A percentile compares a stretch with the other conserved stretches of the same genome.
These are phyloP conservation scores for Macrostomum cliftonense DNA, from an alignment of 2,888 invertebrate genomes.

Conservation along the genomic window DNA sequence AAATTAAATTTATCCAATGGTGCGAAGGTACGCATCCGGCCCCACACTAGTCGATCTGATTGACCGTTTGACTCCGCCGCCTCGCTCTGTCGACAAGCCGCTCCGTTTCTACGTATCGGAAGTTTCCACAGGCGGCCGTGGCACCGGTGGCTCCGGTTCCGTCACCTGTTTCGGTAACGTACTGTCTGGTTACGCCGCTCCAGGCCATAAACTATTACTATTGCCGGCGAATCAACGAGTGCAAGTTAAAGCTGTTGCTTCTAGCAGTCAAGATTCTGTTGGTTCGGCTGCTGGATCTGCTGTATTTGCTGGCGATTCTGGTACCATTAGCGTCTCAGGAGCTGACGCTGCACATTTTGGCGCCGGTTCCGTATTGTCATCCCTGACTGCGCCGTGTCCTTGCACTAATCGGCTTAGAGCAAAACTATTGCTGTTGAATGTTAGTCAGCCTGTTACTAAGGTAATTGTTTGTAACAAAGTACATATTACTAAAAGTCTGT, in stretches of 20 bases:
- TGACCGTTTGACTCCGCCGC: slow-evolving; percentile 65
- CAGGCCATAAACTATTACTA: slow-evolving; percentile 66
- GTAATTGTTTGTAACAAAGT: too few species aligned
- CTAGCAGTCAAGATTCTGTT: slow-evolving; percentile 21
- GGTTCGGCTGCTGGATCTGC: slow-evolving; percentile 49
- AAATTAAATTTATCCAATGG: too few species aligned
- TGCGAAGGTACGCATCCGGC: not conserved
- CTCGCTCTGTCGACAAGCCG: slow-evolving; percentile 65
- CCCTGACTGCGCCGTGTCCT: too few species aligned
- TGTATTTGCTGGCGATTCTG: slow-evolving; percentile 84
- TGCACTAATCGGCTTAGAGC: too few species aligned
- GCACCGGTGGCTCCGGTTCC: slow-evolving; percentile 67
- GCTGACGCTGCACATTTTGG: slow-evolving; percentile 36
- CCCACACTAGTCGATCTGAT: slow-evolving; percentile 5
- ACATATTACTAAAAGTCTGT: too few species aligned
- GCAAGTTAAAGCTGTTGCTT: slow-evolving; percentile 50
- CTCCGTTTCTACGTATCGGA: slow-evolving; percentile 71
- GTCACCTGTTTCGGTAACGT: slow-evolving; percentile 48
- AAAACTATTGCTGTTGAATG: too few species aligned
- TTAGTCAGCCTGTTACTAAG: too few species aligned
- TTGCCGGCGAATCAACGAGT: slow-evolving; percentile 66
- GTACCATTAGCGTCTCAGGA: slow-evolving; percentile 58
- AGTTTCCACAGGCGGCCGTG: slow-evolving; percentile 61
- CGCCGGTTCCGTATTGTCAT: too few species aligned
- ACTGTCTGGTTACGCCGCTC: slow-evolving; percentile 68